Evolutionary conservation across 92 coral and sea anemone genomes (phyloP).

Genomic region (Metridium senile): DNA sequence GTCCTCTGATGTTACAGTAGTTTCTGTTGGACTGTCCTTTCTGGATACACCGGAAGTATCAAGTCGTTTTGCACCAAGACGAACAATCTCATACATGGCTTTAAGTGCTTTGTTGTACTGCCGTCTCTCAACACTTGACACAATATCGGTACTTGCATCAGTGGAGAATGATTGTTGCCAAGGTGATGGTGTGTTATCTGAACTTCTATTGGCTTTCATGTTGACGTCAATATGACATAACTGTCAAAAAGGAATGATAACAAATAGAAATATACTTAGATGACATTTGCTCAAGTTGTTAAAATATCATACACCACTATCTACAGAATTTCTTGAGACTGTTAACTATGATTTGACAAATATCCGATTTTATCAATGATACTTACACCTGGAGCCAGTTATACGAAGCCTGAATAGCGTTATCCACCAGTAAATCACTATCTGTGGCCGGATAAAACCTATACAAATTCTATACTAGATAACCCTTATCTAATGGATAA

Average conservation of each 20-base stretch:
- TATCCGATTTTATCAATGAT: too few species aligned
- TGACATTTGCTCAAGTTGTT: too few species aligned
- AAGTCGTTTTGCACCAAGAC: constrained; percentile 68
- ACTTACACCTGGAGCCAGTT: too few species aligned
- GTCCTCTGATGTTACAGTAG: constrained; percentile 48
- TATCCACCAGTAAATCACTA: too few species aligned
- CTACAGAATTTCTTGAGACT: too few species aligned
- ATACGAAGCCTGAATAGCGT: too few species aligned
- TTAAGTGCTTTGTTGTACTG: constrained; percentile 91
- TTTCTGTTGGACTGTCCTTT: constrained; percentile 46
- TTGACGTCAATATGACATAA: background rate
- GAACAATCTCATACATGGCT: constrained; percentile 92
- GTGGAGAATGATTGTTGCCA: constrained; percentile 13
- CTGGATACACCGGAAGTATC: constrained; percentile 52
- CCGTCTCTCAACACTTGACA: constrained; percentile 86
- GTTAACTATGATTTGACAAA: too few species aligned
- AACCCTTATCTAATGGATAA: too few species aligned
- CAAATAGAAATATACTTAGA: too few species aligned
- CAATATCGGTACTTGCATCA: constrained; percentile 29
- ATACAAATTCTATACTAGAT: too few species aligned
- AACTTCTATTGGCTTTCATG: constrained; percentile 26
- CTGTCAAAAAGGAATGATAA: background rate
- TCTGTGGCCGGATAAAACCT: too few species aligned
- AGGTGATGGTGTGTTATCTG: constrained; percentile 21
- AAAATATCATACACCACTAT: too few species aligned